Evolutionary conservation across 1,140 invertebrate genomes (phyloP), one percentile per base, ranked within the genome.

Genomic region (Lamellibrachia luymesi): DNA sequence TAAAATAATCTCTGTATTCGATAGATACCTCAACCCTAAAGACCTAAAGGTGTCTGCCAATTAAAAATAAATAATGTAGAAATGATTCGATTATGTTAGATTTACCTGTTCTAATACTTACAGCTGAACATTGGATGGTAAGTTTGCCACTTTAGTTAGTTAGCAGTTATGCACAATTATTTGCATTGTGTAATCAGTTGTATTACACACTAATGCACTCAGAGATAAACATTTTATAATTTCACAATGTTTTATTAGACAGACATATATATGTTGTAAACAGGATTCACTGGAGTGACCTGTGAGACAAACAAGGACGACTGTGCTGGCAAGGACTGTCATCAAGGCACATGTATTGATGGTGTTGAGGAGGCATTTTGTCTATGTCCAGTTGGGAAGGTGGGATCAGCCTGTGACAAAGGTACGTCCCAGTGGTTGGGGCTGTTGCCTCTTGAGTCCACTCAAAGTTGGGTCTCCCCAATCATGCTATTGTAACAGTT

Each of bases 261-360:
- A 80, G 25, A 80, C 13, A 80, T 80, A n/a, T n/a, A 22, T 80
- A 17, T 80, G 64, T 80, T 80, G 13, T 22, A 80, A 80, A 80
- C 50, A 10, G 56, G 64, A 27, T 93, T 92, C 90, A 93, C 93
- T 51, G 91, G 93, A 49, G 4, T 5, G 49, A 25, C 4, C 2
- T 93, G 93, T 93, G 91, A 92, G 27, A 97, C 98, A 94, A 99
- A 99, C 96, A 98, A 99, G 94, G 98, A 99, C 96, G 98, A 99
- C 94, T 99, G 98, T 95, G 97, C 98, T 5, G 98, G 98, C 94
- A 98, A 97, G 0, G 98, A 98, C 0, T 99, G 98, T 95, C 8
- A n/a, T 13, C 8, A 13, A 13, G 98, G 98, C 0, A 97, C 98
- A 10, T 99, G 98, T 95, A 22, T 94, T 13, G 93, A 94, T 50